Conservation (phyloP, 2,797 vertebrate species). For the Hafferia zeledoni region DNA sequence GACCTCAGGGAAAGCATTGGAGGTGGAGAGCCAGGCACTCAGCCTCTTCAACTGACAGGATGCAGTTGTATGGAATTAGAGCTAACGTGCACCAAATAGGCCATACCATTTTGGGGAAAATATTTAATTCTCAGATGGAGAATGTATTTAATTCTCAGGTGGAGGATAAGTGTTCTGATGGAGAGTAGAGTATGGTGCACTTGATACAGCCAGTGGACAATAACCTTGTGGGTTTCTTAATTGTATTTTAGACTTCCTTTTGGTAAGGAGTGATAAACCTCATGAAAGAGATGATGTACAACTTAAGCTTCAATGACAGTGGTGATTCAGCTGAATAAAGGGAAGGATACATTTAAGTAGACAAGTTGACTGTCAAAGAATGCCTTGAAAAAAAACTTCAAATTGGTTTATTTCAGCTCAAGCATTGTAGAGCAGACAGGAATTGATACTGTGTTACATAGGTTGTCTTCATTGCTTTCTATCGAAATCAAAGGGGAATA, state of each 20-base stretch:
- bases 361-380: neutral
- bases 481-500: neutral
- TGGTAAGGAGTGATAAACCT: neutral
- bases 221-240: neutral
- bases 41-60: neutral
- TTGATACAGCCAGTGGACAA: neutral
- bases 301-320: neutral
- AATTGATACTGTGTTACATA: neutral
- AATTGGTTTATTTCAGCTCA: neutral
- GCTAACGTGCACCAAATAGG: neutral
- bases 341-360: neutral
- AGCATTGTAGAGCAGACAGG: neutral
- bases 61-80: neutral
- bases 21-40: neutral
- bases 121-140: neutral
- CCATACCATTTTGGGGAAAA: neutral
- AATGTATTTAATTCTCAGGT: neutral
- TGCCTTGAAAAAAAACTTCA: neutral
- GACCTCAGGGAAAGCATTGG: neutral
- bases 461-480: neutral
- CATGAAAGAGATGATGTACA: neutral
- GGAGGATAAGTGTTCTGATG: neutral
- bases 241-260: neutral
- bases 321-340: neutral
- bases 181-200: neutral